Evolutionary conservation across 2,888 invertebrate genomes (phyloP), one percentile per base, ranked within the genome.

Genomic region (Sinelater perroti): DNA sequence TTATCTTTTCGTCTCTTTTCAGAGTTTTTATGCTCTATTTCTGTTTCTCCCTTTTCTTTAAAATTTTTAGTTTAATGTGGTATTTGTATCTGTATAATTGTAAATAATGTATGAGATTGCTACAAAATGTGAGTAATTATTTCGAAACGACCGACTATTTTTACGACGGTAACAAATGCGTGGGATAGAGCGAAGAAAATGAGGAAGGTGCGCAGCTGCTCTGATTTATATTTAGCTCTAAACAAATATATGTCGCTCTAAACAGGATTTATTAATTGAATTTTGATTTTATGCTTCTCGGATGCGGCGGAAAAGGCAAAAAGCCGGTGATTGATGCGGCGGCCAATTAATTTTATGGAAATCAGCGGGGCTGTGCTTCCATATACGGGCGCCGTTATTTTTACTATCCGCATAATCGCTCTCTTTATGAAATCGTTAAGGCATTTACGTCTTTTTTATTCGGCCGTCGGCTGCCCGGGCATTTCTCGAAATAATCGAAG

Each of bases 211-310:
- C 30, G 30, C 30, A 2, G 18, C 44, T n/a, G 3, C 2, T n/a
- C 18, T 17, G 44, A 44, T 44, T 44, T 44, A 44, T 30, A 7
- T 11, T 17, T 17, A 30, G 6, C 18, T 44, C 26, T 44, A 28
- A 30, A 44, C 30, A 44, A 44, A 44, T 40, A 40, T 21, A 44
- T 30, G 44, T 44, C 44, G 28, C 38, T 36, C 46, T 54, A 54
- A 53, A 53, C 35, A 36, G 18, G 53, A 38, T 54, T 54, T 46
- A 54, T 54, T 54, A 47, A 53, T 53, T 53, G 44, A 53, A 46
- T 46, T 38, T 47, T 47, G 35, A 54, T 53, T 54, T 46, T 47
- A 47, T 47, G 33, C 31, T 50, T 42, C 33, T 40, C 11, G 10
- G 42, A n/a, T 38, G 30, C 21, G 26, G 13, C 33, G 13, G 30